Percentiles rank a stretch among this genome's conserved stretches.
phyloP scores from a whole-genome alignment of 2,113 vertebrate species.

The Hirundichthys speculiger region DNA sequence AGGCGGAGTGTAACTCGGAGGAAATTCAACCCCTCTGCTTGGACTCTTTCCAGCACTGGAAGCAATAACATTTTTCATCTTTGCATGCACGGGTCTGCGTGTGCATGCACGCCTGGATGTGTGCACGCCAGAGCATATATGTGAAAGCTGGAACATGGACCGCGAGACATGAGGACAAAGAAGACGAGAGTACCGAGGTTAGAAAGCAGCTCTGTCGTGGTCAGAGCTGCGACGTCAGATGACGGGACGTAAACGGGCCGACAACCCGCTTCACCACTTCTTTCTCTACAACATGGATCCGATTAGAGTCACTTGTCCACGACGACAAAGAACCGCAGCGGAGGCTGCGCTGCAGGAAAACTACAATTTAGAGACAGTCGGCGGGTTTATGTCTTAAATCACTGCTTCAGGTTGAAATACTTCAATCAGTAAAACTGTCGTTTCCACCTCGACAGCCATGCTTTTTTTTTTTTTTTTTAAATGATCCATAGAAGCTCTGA shows the following conservation, averaged over 20 bases:
- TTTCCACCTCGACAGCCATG: constrained; percentile 30
- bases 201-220: constrained; percentile 16
- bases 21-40: constrained; percentile 77
- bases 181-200: constrained; percentile 24
- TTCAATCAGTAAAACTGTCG: no score
- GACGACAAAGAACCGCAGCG: constrained; percentile 48
- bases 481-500: constrained; percentile 27
- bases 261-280: constrained; percentile 47
- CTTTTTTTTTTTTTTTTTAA: no score
- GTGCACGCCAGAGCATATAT: constrained; percentile 43
- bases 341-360: constrained; percentile 3
- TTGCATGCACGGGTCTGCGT: constrained; percentile 53
- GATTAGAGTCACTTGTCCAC: constrained; percentile 51
- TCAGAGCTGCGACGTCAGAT: constrained; percentile 43
- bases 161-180: constrained; percentile 48
- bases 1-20: constrained; percentile 47
- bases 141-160: constrained; percentile 22
- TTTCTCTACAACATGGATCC: constrained; percentile 61
- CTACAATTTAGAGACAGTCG: constrained; percentile 25
- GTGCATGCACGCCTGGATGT: constrained; percentile 48
- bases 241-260: constrained; percentile 42
- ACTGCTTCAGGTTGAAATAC: constrained; percentile 32
- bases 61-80: constrained; percentile 77
- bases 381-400: constrained; percentile 36
- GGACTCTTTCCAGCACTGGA: constrained; percentile 75